Evolutionary conservation across 2,113 vertebrate species (phyloP), one percentile per base, ranked within the genome.

Genomic region (Cephalopterus ornatus): DNA sequence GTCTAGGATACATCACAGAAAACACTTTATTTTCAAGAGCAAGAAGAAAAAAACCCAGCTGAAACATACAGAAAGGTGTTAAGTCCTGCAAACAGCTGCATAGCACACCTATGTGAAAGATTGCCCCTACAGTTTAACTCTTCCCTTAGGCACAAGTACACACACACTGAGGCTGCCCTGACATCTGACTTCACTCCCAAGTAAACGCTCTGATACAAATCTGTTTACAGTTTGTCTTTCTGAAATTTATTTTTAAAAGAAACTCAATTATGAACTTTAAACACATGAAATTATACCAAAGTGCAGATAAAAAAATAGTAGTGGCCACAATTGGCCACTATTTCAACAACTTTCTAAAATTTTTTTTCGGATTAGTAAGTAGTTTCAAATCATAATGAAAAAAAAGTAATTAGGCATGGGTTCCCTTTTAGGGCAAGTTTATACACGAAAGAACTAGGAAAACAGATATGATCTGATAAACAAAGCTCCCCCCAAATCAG

Each of bases 111-210:
- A 8, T 5, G 8, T 35, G 33, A 88, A 68, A 35, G 8, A 49
- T 10, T 53, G 16, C 14, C 30, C 30, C 14, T 19, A 3, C 4
- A 55, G 21, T 52, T 59, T 70, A 80, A 72, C 20, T 49, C 6
- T 6, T 32, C 8, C 1, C 3, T 71, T 32, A 84, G 39, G 85
- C 20, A 61, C 22, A 55, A 18, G 5, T 27, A 66, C 42, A 65
- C 27, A 47, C 22, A 53, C 20, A 19, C 27, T 27, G 21, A 19
- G 22, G 46, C 14, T 41, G 14, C 15, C 41, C 32, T 79, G 32
- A 61, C 0, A 0, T 33, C 30, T 1, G 6, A 27, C 8, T 78
- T 56, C 0, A 0, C 8, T 89, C 23, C 15, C 32, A 89, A 15
- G 59, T 8, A 62, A 81, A 22, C 8, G 37, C 22, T 37, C 14